Percentiles rank a stretch among this genome's conserved stretches.
phyloP scores from a whole-genome alignment of 2,888 invertebrate genomes.

The Scaptomyza caliginosa region DNA sequence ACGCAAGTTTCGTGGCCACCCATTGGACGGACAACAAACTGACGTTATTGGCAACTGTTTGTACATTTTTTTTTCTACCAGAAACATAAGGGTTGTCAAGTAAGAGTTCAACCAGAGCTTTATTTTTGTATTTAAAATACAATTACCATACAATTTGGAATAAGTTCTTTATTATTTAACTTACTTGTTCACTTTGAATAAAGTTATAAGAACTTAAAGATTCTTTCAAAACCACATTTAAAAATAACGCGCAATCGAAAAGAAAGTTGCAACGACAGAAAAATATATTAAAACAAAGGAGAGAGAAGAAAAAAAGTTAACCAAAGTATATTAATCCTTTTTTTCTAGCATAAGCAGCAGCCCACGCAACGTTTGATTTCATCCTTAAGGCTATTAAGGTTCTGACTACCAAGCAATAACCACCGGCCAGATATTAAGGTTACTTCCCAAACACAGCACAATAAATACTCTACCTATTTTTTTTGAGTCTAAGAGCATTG shows the following conservation, averaged over 20 bases:
- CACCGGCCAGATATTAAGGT: not conserved
- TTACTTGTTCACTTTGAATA: not conserved
- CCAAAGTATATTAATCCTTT: conserved; percentile 8
- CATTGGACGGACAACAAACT: not conserved
- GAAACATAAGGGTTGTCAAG: not conserved
- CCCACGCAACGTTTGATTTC: conserved; percentile 24
- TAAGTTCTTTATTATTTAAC: too few species aligned
- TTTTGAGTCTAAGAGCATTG: too few species aligned
- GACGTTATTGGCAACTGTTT: conserved; percentile 4
- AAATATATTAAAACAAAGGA: conserved; percentile 13
- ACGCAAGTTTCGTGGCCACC: not conserved
- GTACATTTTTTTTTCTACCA: not conserved
- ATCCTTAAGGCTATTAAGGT: conserved; percentile 18
- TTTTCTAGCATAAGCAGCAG: not conserved
- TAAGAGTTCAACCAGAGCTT: not conserved
- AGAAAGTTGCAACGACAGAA: conserved; percentile 7
- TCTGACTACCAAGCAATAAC: conserved; percentile 1
- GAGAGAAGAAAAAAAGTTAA: not conserved
- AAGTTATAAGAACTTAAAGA: not conserved
- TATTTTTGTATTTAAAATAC: too few species aligned
- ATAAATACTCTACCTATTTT: conserved; percentile 2
- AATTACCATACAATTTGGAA: too few species aligned
- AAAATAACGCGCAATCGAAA: not conserved
- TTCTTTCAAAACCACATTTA: not conserved
- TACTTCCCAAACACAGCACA: not conserved